A percentile compares a stretch with the other conserved stretches of the same genome.
These are phyloP conservation scores for Trogon surrucura DNA, from an alignment of 2,113 vertebrate genomes.

Conservation along the genomic window DNA sequence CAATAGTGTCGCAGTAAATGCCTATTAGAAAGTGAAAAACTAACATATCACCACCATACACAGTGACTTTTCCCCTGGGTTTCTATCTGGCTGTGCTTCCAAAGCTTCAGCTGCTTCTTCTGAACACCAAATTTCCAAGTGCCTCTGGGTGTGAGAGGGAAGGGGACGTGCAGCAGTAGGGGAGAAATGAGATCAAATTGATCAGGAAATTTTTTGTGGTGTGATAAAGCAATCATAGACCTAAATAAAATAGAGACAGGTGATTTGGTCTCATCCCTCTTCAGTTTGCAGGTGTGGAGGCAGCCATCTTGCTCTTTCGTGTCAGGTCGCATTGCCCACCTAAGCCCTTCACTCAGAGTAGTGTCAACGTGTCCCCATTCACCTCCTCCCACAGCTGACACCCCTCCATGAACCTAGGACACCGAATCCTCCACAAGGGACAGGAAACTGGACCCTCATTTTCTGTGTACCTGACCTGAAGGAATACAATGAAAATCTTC, in stretches of 20 bases:
- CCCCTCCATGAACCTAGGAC: background rate
- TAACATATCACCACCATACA: background rate
- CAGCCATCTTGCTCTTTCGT: background rate
- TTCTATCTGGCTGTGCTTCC: background rate
- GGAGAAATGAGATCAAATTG: background rate
- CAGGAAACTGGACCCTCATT: background rate
- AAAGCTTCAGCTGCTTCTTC: background rate
- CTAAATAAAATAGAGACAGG: background rate
- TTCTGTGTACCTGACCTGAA: background rate
- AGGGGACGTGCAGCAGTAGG: background rate
- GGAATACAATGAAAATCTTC: background rate
- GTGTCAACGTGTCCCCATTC: too few relatives aligned
- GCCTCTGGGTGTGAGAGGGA: background rate
- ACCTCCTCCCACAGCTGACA: background rate
- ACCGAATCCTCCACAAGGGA: background rate
- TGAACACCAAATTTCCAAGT: background rate
- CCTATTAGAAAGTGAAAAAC: background rate
- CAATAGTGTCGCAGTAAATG: background rate
- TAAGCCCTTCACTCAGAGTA: background rate
- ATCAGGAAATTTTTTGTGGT: background rate
- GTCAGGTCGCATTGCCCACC: fast-evolving
- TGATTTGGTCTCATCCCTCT: fast-evolving
- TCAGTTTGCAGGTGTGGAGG: background rate
- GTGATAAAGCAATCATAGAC: background rate
- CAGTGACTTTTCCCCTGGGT: background rate